Conservation (phyloP, 2,113 vertebrate species). For the Anoplopoma fimbria region DNA sequence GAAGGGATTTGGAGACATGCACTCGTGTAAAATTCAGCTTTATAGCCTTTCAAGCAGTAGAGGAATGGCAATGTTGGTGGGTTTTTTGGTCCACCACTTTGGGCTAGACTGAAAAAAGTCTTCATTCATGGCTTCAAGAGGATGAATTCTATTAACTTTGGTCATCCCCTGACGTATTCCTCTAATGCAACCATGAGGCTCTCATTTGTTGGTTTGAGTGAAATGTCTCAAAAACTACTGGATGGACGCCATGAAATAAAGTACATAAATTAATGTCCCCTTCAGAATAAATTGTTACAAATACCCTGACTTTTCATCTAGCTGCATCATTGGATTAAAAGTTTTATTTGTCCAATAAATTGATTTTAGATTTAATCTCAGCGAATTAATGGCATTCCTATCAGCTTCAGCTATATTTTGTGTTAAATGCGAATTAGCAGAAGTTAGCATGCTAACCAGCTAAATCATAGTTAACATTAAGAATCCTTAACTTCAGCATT, state of each 20-base stretch:
- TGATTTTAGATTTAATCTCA: background rate
- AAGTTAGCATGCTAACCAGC: background rate
- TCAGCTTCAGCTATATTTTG: background rate
- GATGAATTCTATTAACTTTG: background rate
- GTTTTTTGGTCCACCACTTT: background rate
- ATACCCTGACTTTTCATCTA: no score
- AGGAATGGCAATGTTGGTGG: background rate
- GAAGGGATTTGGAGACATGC: slow-evolving; percentile 9
- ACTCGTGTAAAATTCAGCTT: background rate
- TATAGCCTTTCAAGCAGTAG: background rate
- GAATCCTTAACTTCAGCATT: background rate
- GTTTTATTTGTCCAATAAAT: background rate
- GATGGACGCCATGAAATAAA: background rate
- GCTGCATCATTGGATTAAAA: no score
- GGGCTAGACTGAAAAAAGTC: background rate
- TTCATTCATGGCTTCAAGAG: background rate
- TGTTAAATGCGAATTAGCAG: background rate
- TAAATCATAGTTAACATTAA: background rate
- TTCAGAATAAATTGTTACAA: background rate
- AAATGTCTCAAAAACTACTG: background rate
- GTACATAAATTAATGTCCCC: background rate
- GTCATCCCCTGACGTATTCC: background rate
- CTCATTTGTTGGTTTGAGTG: background rate
- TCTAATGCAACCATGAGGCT: background rate
- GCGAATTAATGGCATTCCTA: background rate